phyloP scores from a whole-genome alignment of 2,797 vertebrate species.

The Cossypha polioptera region DNA sequence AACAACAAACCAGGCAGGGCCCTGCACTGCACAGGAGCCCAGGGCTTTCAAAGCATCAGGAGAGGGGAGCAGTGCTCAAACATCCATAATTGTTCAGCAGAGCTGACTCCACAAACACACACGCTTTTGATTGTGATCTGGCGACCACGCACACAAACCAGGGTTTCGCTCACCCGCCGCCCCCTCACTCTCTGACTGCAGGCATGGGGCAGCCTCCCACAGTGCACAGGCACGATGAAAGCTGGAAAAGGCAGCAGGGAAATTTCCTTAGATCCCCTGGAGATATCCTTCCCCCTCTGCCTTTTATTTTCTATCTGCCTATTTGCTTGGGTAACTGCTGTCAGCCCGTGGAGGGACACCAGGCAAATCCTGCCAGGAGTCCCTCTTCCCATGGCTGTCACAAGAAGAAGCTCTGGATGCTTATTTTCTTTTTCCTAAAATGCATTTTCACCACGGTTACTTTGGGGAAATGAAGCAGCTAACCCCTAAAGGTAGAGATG shows the following conservation, averaged over 20 bases:
- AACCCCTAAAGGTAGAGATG: background rate
- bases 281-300: fast-evolving
- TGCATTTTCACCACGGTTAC: background rate
- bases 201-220: background rate
- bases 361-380: background rate
- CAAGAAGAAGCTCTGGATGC: background rate
- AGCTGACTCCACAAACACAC: background rate
- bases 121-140: background rate
- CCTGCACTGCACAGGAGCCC: fast-evolving
- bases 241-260: background rate
- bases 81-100: background rate
- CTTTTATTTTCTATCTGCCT: background rate
- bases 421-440: background rate
- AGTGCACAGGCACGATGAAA: background rate
- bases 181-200: constrained; percentile 32
- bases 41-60: background rate
- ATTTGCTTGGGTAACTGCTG: background rate
- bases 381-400: background rate
- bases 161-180: background rate
- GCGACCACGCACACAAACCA: background rate
- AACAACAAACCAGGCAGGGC: background rate
- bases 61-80: background rate
- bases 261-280: background rate
- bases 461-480: background rate
- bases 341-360: background rate